A percentile compares a stretch with the other conserved stretches of the same genome.
These are phyloP conservation scores for Limnephilus lunatus DNA, from an alignment of 2,888 invertebrate genomes.

Conservation along the genomic window DNA sequence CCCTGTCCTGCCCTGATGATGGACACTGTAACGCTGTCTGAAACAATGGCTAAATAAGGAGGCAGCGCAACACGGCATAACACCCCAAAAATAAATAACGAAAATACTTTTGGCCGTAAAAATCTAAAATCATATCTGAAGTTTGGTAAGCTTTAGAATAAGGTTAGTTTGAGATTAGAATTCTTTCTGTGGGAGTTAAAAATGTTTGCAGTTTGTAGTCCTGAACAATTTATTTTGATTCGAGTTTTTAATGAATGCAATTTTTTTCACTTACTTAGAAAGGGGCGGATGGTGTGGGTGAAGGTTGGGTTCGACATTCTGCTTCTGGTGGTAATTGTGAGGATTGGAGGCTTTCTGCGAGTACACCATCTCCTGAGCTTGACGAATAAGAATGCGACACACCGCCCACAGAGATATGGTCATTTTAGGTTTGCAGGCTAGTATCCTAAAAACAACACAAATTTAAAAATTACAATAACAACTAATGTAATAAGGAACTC, in stretches of 20 bases:
- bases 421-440: slow-evolving; percentile 84
- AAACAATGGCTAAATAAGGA: too few relatives aligned
- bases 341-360: slow-evolving; percentile 13
- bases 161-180: not conserved
- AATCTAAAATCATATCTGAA: too few relatives aligned
- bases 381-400: slow-evolving; percentile 72
- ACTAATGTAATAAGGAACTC: not conserved
- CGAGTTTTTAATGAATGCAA: not conserved
- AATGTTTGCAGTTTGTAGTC: too few relatives aligned
- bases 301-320: slow-evolving; percentile 4
- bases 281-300: not conserved
- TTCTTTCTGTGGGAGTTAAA: not conserved
- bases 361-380: slow-evolving; percentile 70
- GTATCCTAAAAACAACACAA: slow-evolving; percentile 76
- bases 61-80: too few relatives aligned
- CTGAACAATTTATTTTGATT: not conserved
- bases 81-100: too few relatives aligned
- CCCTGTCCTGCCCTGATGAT: too few relatives aligned
- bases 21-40: too few relatives aligned
- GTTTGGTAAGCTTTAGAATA: not conserved
- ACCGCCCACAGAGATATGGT: slow-evolving; percentile 79
- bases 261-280: slow-evolving; percentile 35
- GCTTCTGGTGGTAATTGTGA: not conserved
- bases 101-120: too few relatives aligned
- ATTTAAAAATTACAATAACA: not conserved